A percentile compares a stretch with the other conserved stretches of the same genome.
Conservation (phyloP, 2,888 invertebrate genomes). For the Drosophila birchii region DNA sequence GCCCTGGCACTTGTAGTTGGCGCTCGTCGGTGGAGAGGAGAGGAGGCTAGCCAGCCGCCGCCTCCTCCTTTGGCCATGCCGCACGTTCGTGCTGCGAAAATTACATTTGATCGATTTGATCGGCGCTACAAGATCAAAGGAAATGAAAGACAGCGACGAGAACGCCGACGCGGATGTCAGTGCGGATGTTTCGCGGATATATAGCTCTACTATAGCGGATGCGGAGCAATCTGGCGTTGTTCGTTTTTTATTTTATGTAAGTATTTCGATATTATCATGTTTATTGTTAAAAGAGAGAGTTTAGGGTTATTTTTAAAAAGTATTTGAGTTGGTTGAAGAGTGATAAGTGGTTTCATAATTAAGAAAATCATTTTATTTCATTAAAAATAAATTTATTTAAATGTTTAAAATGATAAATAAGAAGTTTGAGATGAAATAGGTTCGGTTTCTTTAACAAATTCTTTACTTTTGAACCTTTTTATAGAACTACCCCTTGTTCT, state of each 20-base stretch:
- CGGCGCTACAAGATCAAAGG: constrained; percentile 84
- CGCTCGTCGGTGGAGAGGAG: constrained; percentile 53
- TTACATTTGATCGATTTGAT: constrained; percentile 85
- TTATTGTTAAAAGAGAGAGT: constrained; percentile 14
- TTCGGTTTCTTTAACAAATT: neutral
- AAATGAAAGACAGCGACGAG: constrained; percentile 73
- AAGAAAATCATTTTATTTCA: too few relatives aligned
- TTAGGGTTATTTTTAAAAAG: neutral
- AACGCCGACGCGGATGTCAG: constrained; percentile 49
- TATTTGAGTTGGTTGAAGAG: neutral
- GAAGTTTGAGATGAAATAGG: neutral
- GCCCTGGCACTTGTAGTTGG: constrained; percentile 68
- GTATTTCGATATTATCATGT: constrained; percentile 33
- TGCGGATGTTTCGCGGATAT: constrained; percentile 38
- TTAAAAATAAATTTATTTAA: neutral
- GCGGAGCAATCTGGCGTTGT: constrained; percentile 40
- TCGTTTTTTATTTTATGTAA: neutral
- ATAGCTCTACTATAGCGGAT: constrained; percentile 16
- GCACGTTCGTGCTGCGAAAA: constrained; percentile 82
- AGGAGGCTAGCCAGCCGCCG: neutral
- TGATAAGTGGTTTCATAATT: neutral
- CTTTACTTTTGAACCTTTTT: neutral
- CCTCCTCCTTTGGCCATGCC: constrained; percentile 57
- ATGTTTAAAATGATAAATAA: neutral
- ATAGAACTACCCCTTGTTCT: neutral